These are phyloP conservation scores for Lutjanus campechanus DNA, from an alignment of 2,797 vertebrate genomes.

Conservation along the genomic window DNA sequence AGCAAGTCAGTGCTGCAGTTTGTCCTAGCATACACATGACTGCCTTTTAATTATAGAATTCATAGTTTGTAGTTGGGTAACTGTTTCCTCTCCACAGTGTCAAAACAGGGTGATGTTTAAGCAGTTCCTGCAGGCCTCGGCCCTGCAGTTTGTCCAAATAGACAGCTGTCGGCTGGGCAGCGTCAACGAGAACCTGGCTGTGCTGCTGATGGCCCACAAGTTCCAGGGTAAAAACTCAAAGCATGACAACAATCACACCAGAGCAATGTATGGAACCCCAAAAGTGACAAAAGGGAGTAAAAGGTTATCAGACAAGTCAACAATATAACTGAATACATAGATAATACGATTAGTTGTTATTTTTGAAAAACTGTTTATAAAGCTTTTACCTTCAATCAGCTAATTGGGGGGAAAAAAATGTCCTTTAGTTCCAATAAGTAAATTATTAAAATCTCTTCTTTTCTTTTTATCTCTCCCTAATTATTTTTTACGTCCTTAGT, in stretches of 20 bases:
- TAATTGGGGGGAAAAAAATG: no score
- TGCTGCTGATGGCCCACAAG: constrained; percentile 90
- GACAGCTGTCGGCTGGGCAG: constrained; percentile 92
- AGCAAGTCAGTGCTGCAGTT: constrained; percentile 81
- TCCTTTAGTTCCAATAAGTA: no score
- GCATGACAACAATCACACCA: background rate
- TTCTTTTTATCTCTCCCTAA: background rate
- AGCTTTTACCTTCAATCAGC: no score
- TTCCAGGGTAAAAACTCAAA: constrained; percentile 81
- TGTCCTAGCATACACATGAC: background rate
- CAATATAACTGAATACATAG: no score
- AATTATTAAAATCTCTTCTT: no score
- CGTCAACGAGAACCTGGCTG: constrained; percentile 91
- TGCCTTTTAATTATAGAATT: background rate
- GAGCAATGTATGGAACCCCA: background rate
- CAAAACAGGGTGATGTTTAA: constrained; percentile 92
- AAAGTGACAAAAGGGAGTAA: background rate
- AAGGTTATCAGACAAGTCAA: background rate
- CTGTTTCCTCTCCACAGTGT: constrained; percentile 71
- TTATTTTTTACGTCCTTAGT: no score
- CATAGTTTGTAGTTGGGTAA: background rate
- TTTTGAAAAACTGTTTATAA: no score
- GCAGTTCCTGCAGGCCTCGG: constrained; percentile 89
- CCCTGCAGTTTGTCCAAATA: constrained; percentile 91
- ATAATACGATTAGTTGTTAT: no score